Evolutionary conservation across 2,888 invertebrate genomes (phyloP), one percentile per base, ranked within the genome.

Genomic region (Apamea epomidion): DNA sequence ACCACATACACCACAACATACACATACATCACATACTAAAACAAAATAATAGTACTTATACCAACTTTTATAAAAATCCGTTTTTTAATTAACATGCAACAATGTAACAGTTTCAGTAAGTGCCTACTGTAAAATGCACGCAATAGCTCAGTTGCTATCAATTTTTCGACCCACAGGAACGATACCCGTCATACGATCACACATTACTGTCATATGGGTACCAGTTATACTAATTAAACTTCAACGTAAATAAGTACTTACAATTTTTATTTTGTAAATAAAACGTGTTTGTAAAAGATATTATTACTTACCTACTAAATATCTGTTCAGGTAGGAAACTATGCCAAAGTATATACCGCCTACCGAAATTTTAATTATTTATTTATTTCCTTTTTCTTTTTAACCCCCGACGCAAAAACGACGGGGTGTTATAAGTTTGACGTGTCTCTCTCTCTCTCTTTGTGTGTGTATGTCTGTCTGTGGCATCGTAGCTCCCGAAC

Each of bases 81-180:
- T 32, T 21, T 7, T 65, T 21, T 0, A 2, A 42, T n/a, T 12
- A 32, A 68, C 18, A 16, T 3, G 32, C 32, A 32, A 25, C 4
- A 12, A 10, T 1, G 1, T n/a, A 25, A 25, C 16, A 18, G 6
- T 60, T 60, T 48, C n/a, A 32, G 16, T 25, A 6, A 67, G 80
- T 80, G 82, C 82, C 58, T 74, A 48, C 25, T 42, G 48, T n/a
- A 67, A 67, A 65, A 37, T 82, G 65, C 58, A 74, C 82, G 80
- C 82, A 80, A 80, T 58, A 37, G 45, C 16, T 81, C 54, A 16
- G 18, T 45, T 45, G 25, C 78, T 45, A 78, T 29, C 8, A 58
- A 37, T n/a, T 64, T 54, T 64, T 25, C 29, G n/a, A 51, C 6
- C 18, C 18, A 45, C 32, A 60, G n/a, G 5, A 37, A 58, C n/a